These are phyloP conservation scores for Pholis gunnellus DNA, from an alignment of 2,113 vertebrate genomes.

Conservation along the genomic window DNA sequence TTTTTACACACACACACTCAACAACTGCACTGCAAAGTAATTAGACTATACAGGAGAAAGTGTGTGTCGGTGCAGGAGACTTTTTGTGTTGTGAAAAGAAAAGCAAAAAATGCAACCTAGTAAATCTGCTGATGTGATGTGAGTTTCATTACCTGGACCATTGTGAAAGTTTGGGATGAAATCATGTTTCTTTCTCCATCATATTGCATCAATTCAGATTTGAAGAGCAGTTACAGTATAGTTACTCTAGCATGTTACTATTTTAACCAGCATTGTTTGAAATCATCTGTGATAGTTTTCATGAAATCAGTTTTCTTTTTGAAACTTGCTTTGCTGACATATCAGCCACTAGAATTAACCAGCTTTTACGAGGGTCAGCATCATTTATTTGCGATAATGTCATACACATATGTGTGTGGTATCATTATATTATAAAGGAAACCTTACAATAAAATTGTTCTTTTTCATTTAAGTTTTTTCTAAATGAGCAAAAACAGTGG, in stretches of 20 bases:
- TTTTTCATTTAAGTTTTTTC: not conserved
- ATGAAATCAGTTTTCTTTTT: not conserved
- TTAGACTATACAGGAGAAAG: not conserved
- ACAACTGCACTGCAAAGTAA: not conserved
- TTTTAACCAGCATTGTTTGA: not conserved
- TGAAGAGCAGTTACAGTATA: not conserved
- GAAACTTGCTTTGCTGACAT: not conserved
- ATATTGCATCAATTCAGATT: not conserved
- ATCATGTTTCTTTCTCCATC: not conserved
- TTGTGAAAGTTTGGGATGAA: not conserved
- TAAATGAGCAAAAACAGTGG: not conserved
- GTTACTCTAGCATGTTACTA: not conserved
- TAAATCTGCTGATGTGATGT: not conserved
- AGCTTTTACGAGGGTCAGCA: not conserved
- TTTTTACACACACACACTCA: not conserved
- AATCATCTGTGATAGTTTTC: not conserved
- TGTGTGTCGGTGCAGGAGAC: not conserved
- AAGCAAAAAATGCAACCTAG: not conserved
- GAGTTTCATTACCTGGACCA: not conserved
- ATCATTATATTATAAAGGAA: too few species aligned
- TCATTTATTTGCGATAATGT: not conserved
- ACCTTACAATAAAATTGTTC: not conserved
- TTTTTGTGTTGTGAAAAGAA: not conserved
- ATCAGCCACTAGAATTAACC: not conserved
- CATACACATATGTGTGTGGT: not conserved